Percentiles rank a stretch among this genome's conserved stretches.
Evolutionary conservation across 2,888 invertebrate species (phyloP).

Genomic region (Pogonocherus hispidulus): DNA sequence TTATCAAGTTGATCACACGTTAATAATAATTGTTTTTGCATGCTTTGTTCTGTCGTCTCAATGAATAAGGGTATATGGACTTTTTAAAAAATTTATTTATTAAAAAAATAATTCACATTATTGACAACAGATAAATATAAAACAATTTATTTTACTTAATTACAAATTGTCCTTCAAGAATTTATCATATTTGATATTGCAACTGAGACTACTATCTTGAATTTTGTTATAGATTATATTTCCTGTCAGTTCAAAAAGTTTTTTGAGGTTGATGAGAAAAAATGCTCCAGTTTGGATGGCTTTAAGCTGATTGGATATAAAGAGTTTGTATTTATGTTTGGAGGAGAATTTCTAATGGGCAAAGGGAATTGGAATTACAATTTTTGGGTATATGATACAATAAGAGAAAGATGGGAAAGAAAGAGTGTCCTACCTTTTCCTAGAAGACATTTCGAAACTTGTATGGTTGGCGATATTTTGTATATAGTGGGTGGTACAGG

Average conservation of each 20-base stretch:
- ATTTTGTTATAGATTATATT: slow-evolving; percentile 7
- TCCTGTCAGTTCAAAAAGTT: slow-evolving; percentile 43
- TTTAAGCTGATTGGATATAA: slow-evolving; percentile 61
- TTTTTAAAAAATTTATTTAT: no score
- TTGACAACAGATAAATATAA: no score
- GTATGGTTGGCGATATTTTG: slow-evolving; percentile 59
- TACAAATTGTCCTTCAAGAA: no score
- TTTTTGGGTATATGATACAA: slow-evolving; percentile 62
- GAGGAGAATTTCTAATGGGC: slow-evolving; percentile 63
- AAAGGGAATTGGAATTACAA: slow-evolving; percentile 63
- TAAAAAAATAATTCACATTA: no score
- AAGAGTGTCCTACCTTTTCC: slow-evolving; percentile 59
- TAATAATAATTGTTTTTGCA: no score
- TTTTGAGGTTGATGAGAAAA: slow-evolving; percentile 45
- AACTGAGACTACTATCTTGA: no score
- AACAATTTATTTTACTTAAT: no score
- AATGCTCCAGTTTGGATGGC: slow-evolving; percentile 55
- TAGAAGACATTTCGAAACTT: slow-evolving; percentile 65
- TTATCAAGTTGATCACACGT: no score
- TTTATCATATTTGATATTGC: no score
- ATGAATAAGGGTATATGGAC: no score
- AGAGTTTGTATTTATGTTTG: slow-evolving; percentile 62
- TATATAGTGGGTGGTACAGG: slow-evolving; percentile 61
- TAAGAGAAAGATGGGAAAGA: slow-evolving; percentile 60
- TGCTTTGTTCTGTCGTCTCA: no score